Evolutionary conservation across 2,888 invertebrate genomes (phyloP).

Genomic region (Drosophila longiperda): DNA sequence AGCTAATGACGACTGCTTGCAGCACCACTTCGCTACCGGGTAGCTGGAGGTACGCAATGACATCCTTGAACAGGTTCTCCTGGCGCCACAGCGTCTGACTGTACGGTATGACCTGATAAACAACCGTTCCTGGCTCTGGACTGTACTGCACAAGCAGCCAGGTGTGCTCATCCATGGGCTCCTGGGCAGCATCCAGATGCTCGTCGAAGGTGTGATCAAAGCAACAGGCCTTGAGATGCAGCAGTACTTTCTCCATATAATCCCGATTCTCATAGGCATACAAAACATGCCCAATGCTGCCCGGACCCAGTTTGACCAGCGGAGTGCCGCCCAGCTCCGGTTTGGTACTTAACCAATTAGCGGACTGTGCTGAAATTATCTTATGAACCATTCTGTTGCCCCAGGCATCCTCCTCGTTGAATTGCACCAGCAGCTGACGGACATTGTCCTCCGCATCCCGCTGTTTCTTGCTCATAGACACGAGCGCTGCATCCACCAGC

Average conservation of each 20-base stretch:
- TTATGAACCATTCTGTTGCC: slow-evolving; percentile 59
- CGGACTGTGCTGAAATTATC: slow-evolving; percentile 50
- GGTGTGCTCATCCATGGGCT: slow-evolving; percentile 46
- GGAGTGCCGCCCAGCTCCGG: slow-evolving; percentile 38
- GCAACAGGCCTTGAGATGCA: slow-evolving; percentile 64
- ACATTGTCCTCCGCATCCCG: slow-evolving; percentile 30
- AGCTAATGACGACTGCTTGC: slow-evolving; percentile 75
- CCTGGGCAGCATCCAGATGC: slow-evolving; percentile 9
- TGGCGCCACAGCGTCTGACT: slow-evolving; percentile 66
- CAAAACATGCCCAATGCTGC: slow-evolving; percentile 60
- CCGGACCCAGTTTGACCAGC: slow-evolving; percentile 40
- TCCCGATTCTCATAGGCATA: slow-evolving; percentile 57
- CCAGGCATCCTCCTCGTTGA: slow-evolving; percentile 36
- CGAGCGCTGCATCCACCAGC: slow-evolving; percentile 60
- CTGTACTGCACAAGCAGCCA: slow-evolving; percentile 80
- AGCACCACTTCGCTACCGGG: slow-evolving; percentile 49
- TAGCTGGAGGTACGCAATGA: slow-evolving; percentile 71
- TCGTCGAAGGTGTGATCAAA: slow-evolving; percentile 67
- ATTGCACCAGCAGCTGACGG: slow-evolving; percentile 64
- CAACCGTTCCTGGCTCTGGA: slow-evolving; percentile 58
- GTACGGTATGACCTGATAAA: slow-evolving; percentile 66
- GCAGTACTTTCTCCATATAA: slow-evolving; percentile 62
- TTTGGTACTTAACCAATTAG: slow-evolving; percentile 51
- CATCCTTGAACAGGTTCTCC: slow-evolving; percentile 70
- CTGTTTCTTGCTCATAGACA: slow-evolving; percentile 47